phyloP scores from a whole-genome alignment of 1,140 invertebrate species.

The Mercenaria mercenaria region DNA sequence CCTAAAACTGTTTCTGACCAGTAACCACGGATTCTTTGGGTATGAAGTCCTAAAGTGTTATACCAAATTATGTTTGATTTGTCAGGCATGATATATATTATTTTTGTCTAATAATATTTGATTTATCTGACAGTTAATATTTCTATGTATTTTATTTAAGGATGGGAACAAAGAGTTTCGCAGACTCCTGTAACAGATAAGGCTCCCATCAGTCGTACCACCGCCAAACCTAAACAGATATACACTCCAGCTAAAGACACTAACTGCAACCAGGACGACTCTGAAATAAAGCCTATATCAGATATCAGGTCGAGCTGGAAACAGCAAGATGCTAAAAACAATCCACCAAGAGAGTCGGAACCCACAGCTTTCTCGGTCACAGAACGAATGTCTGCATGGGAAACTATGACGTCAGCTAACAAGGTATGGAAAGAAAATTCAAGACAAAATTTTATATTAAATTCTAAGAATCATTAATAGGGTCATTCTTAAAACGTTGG shows the following conservation, averaged over 20 bases:
- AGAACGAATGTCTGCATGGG: slow-evolving; percentile 83
- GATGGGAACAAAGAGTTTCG: slow-evolving; percentile 66
- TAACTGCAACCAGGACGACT: slow-evolving; percentile 34
- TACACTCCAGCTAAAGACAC: neutral
- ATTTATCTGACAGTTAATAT: too few relatives aligned
- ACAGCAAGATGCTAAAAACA: slow-evolving; percentile 71
- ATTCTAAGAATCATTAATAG: too few relatives aligned
- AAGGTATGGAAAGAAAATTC: too few relatives aligned
- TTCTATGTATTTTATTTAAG: too few relatives aligned
- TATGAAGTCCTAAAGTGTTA: too few relatives aligned
- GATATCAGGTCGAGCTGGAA: slow-evolving; percentile 83
- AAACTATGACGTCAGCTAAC: slow-evolving; percentile 78
- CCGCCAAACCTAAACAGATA: slow-evolving; percentile 29
- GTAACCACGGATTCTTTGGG: too few relatives aligned
- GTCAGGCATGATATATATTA: too few relatives aligned
- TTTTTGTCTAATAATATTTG: too few relatives aligned
- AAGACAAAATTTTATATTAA: neutral
- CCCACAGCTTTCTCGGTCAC: slow-evolving; percentile 81
- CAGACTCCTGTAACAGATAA: slow-evolving; percentile 58
- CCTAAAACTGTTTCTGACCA: too few relatives aligned
- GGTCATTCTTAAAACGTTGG: too few relatives aligned
- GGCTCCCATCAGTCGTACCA: neutral
- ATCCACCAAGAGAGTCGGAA: slow-evolving; percentile 75
- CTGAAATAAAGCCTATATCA: slow-evolving; percentile 77
- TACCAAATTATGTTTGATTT: too few relatives aligned